phyloP scores from a whole-genome alignment of 1,140 invertebrate genomes.

The Drosophila quadrilineata region DNA sequence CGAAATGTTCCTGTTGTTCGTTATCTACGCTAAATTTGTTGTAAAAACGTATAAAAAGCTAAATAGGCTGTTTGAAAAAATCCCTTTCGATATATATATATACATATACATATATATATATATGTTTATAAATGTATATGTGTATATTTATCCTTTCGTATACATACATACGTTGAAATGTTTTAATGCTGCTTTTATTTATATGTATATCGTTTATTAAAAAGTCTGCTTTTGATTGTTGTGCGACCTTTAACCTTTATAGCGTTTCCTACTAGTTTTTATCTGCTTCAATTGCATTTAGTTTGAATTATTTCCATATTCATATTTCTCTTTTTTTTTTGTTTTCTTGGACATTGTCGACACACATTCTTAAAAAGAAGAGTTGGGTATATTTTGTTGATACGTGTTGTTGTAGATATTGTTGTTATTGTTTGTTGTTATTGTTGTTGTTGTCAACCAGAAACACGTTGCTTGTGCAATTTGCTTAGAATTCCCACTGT shows the following conservation, averaged over 20 bases:
- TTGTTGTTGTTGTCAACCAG: slow-evolving; percentile 4
- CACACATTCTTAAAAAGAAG: slow-evolving; percentile 31
- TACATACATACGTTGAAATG: too few relatives aligned
- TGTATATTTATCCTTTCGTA: slow-evolving; percentile 13
- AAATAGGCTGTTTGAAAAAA: slow-evolving; percentile 65
- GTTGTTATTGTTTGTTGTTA: slow-evolving; percentile 12
- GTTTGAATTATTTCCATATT: slow-evolving; percentile 39
- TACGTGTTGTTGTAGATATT: slow-evolving; percentile 44
- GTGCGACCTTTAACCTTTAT: too few relatives aligned
- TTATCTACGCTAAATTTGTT: slow-evolving; percentile 49
- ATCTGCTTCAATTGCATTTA: slow-evolving; percentile 23
- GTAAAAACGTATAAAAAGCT: slow-evolving; percentile 79
- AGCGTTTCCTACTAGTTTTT: too few relatives aligned
- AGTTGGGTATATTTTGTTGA: too few relatives aligned
- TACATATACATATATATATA: slow-evolving; percentile 36
- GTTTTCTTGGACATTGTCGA: slow-evolving; percentile 30
- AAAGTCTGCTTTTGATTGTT: slow-evolving; percentile 2
- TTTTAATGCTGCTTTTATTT: too few relatives aligned
- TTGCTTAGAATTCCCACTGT: slow-evolving; percentile 95
- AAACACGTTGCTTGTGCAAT: background rate
- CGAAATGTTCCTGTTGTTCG: slow-evolving; percentile 38
- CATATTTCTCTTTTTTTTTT: slow-evolving; percentile 1
- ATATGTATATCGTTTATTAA: background rate
- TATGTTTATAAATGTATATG: slow-evolving; percentile 31
- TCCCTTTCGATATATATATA: slow-evolving; percentile 41